These are phyloP conservation scores for Solea solea DNA, from an alignment of 2,113 vertebrate species.

Conservation along the genomic window DNA sequence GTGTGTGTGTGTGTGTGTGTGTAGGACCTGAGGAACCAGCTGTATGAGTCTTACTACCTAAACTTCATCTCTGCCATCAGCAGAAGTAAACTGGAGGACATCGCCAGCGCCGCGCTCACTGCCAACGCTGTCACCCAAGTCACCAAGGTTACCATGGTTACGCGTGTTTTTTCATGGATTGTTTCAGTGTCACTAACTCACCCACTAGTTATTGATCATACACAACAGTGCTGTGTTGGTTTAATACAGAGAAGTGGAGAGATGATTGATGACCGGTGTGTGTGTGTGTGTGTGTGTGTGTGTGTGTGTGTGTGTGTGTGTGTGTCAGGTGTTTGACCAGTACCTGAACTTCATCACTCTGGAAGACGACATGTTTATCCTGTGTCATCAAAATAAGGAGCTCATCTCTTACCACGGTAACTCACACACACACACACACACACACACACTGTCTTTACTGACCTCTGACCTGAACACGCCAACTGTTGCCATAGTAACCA, in stretches of 20 bases:
- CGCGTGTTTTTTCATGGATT: not conserved
- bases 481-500: too few relatives aligned
- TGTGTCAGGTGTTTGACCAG: constrained; percentile 93
- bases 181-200: too few relatives aligned
- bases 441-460: not conserved
- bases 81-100: constrained; percentile 97
- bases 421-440: constrained; percentile 42
- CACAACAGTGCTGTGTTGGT: too few relatives aligned
- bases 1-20: constrained; percentile 42
- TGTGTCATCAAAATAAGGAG: constrained; percentile 97
- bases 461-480: too few relatives aligned
- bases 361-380: constrained; percentile 98
- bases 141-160: constrained; percentile 87
- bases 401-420: constrained; percentile 96
- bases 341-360: constrained; percentile 99
- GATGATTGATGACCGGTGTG: not conserved
- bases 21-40: constrained; percentile 95
- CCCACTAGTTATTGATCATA: too few relatives aligned
- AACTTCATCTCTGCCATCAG: constrained; percentile 99
- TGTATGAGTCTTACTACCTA: constrained; percentile 96
- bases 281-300: not conserved
- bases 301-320: constrained; percentile 16
- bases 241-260: too few relatives aligned
- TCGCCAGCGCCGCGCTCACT: constrained; percentile 93
- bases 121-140: constrained; percentile 93